phyloP scores from a whole-genome alignment of 2,113 vertebrate genomes.

The Cryptoleucopteryx plumbea region DNA sequence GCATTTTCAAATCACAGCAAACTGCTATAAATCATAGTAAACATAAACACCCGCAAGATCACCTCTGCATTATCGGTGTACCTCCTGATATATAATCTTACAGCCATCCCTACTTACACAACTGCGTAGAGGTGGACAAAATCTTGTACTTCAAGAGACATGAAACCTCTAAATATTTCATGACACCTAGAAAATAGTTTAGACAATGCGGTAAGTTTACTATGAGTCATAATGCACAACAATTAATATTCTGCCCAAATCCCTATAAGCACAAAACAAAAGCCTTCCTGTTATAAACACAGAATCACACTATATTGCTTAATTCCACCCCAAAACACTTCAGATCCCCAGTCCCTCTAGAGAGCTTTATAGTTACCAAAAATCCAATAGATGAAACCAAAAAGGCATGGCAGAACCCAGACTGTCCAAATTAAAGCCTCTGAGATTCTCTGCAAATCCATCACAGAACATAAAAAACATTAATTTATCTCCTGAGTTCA shows the following conservation, averaged over 20 bases:
- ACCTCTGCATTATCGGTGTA: neutral
- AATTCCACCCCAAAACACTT: neutral
- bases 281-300: neutral
- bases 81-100: neutral
- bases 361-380: slow-evolving; percentile 5
- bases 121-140: neutral
- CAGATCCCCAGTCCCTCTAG: neutral
- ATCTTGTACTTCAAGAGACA: neutral
- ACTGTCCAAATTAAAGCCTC: neutral
- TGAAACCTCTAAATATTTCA: neutral
- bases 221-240: neutral
- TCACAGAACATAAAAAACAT: neutral
- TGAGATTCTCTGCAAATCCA: slow-evolving; percentile 20
- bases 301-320: neutral
- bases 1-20: neutral
- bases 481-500: neutral
- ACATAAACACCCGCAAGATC: neutral
- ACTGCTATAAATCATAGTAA: neutral
- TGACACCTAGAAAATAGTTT: neutral
- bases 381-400: slow-evolving; percentile 9
- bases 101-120: neutral
- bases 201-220: neutral
- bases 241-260: slow-evolving; percentile 18
- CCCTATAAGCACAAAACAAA: neutral
- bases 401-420: neutral